Base-by-base conservation (phyloP, 2,888 invertebrate genomes). In the Euzophera pinguis region DNA sequence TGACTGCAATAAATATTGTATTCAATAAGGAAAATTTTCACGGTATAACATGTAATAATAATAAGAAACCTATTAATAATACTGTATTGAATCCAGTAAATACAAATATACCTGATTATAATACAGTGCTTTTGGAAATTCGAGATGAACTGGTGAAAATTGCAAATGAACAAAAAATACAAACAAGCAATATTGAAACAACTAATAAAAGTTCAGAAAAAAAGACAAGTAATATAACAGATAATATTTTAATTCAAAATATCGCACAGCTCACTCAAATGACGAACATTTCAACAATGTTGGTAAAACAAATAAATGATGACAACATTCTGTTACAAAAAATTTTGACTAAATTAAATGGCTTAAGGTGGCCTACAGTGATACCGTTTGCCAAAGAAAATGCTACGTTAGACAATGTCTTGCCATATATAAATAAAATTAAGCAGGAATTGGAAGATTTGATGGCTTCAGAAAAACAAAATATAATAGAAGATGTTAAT, bases 1-100 rank as follows among this genome's bases (percentile, higher is more conserved):
- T 83, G 34, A 77, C 78, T 17, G 71, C 81, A 16, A 58, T 71
- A 6, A 67, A 52, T 48, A 63, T 75, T 50, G 69, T 73, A 51
- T 61, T 57, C 14, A 60, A 55, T 16, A 51, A 64, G n/a, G 70
- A 70, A 51, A 79, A 77, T 52, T 57, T 73, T 42, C 53, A 66
- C 13, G 77, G 77, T 8, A 55, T 78, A 8, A 64, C 66, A 10
- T 78, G 77, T 57, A 64, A 66, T 17, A 50, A 54, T 16, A 53
- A 61, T 43, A 52, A 47, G 14, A 39, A 14, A 17, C n/a, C 14
- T 8, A 17, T 9, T 10, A 47, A 49, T 27, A 35, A 9, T 27
- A 13, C n/a, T 10, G 5, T 5, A 50, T 7, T 12, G 1, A 37
- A 9, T 8, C 2, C 41, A 12, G 42, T 50, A 7, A 14, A 29